phyloP scores from a whole-genome alignment of 2,113 vertebrate genomes.

The Tragelaphus imberbis region DNA sequence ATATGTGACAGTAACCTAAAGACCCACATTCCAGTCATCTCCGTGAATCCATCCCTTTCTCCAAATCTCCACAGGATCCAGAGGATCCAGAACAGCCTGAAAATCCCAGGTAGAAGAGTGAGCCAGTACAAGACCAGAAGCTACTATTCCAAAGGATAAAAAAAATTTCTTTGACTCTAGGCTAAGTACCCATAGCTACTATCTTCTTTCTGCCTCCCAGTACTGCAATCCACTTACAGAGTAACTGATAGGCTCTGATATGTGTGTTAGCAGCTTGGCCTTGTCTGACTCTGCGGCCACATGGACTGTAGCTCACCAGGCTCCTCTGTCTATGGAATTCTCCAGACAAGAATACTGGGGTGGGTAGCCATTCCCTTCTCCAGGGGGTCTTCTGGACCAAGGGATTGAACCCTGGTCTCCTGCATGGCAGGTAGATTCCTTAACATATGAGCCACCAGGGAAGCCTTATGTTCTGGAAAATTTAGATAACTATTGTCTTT shows the following conservation, averaged over 20 bases:
- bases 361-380: not conserved
- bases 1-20: not conserved
- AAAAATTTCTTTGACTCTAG: not conserved
- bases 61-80: not conserved
- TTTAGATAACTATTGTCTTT: not conserved
- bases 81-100: not conserved
- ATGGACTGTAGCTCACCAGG: not conserved
- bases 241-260: not conserved
- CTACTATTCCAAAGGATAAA: not conserved
- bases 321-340: not conserved
- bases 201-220: not conserved
- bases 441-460: not conserved
- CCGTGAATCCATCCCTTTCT: not conserved
- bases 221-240: not conserved
- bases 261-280: not conserved
- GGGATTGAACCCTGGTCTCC: not conserved
- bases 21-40: not conserved
- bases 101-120: not conserved
- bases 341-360: not conserved
- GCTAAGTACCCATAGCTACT: not conserved
- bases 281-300: not conserved
- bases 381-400: not conserved
- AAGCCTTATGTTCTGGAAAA: not conserved
- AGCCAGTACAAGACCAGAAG: not conserved
- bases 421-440: not conserved